Evolutionary conservation across 1,140 invertebrate species (phyloP).

Genomic region (Brachionus plicatilis): DNA sequence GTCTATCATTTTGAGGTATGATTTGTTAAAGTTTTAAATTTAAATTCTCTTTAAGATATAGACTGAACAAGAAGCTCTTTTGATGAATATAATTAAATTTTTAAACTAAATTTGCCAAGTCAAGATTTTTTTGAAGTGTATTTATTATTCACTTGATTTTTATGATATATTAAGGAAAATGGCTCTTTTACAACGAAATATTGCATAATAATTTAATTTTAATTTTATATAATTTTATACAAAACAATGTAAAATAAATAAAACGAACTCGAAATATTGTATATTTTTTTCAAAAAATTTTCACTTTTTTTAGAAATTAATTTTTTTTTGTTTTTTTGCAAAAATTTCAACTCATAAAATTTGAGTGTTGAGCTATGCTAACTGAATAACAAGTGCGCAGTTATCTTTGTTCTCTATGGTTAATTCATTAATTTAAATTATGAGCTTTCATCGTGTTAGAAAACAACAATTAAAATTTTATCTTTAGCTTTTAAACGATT

Average conservation of each 20-base stretch:
- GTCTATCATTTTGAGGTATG: not conserved
- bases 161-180: not conserved
- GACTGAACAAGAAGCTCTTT: not conserved
- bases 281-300: not conserved
- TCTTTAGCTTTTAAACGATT: not conserved
- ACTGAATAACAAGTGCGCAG: not conserved
- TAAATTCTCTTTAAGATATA: not conserved
- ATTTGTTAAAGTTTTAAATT: not conserved
- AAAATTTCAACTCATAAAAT: not conserved
- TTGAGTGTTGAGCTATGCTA: not conserved
- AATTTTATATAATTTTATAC: not conserved
- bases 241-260: not conserved
- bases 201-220: not conserved
- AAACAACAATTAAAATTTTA: not conserved
- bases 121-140: not conserved
- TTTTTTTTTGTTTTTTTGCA: not conserved
- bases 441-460: not conserved
- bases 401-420: not conserved
- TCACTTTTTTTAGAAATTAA: not conserved
- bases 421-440: not conserved
- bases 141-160: not conserved
- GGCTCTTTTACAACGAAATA: not conserved
- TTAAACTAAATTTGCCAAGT: not conserved
- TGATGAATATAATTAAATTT: not conserved
- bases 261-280: not conserved